phyloP scores from a whole-genome alignment of 1,140 invertebrate species.

The Euura lappo region DNA sequence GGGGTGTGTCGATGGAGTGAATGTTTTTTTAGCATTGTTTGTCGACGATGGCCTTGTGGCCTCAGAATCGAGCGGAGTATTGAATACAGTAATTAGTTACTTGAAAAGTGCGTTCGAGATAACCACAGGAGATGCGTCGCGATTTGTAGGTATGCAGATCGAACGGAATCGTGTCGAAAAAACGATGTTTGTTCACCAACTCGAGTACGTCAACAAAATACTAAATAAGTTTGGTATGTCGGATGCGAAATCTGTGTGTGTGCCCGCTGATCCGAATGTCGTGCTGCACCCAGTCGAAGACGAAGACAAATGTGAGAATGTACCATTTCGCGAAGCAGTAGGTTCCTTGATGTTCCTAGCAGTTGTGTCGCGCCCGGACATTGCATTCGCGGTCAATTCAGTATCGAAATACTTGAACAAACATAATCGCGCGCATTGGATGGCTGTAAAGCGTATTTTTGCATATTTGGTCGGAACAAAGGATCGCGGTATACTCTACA shows the following conservation, averaged over 20 bases:
- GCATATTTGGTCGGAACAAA: neutral
- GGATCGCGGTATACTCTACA: neutral
- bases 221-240: constrained; percentile 19
- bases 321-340: constrained; percentile 14
- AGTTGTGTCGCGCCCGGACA: neutral
- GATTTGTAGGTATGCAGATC: constrained; percentile 24
- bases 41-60: constrained; percentile 12
- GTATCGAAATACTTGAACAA: constrained; percentile 5
- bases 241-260: constrained; percentile 17
- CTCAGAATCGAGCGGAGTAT: constrained; percentile 14
- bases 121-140: constrained; percentile 16
- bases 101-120: constrained; percentile 19
- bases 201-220: constrained; percentile 17
- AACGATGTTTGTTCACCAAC: constrained; percentile 23
- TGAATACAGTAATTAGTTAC: constrained; percentile 7
- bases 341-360: constrained; percentile 1
- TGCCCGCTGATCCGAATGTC: constrained; percentile 20
- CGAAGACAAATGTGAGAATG: constrained; percentile 44
- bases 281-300: constrained; percentile 25
- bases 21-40: constrained; percentile 20
- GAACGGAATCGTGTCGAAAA: constrained; percentile 15
- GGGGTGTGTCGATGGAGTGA: constrained; percentile 8
- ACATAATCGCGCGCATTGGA: constrained; percentile 3
- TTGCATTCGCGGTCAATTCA: neutral
- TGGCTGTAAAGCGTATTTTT: neutral